Evolutionary conservation across 2,888 invertebrate genomes (phyloP).

Genomic region (Megamerina dolium): DNA sequence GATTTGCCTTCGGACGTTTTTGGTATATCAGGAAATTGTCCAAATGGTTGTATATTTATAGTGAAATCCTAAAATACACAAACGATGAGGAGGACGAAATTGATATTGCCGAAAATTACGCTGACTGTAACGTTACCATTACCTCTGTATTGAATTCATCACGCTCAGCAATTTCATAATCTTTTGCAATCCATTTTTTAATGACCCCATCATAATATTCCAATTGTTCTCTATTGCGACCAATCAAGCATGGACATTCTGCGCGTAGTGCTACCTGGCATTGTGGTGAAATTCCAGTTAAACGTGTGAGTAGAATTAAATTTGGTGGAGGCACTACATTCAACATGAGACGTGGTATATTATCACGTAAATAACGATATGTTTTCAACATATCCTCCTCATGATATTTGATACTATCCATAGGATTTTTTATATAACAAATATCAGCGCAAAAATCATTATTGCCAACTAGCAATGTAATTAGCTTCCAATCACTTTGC

Average conservation of each 20-base stretch:
- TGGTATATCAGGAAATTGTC: slow-evolving; percentile 49
- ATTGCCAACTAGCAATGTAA: slow-evolving; percentile 56
- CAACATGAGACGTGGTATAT: slow-evolving; percentile 58
- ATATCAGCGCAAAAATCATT: slow-evolving; percentile 59
- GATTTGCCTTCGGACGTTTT: slow-evolving; percentile 41
- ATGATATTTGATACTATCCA: slow-evolving; percentile 49
- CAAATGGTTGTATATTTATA: slow-evolving; percentile 54
- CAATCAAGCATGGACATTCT: slow-evolving; percentile 57
- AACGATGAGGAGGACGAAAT: background rate
- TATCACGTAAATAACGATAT: slow-evolving; percentile 51
- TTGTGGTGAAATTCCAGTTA: slow-evolving; percentile 41
- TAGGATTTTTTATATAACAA: slow-evolving; percentile 50
- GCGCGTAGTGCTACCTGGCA: slow-evolving; percentile 50
- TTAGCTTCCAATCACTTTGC: slow-evolving; percentile 58
- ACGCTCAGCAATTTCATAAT: slow-evolving; percentile 51
- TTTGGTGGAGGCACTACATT: slow-evolving; percentile 54
- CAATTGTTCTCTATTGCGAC: slow-evolving; percentile 36
- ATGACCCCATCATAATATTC: slow-evolving; percentile 50
- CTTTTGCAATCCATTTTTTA: slow-evolving; percentile 52
- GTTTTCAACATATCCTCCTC: slow-evolving; percentile 50
- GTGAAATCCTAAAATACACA: slow-evolving; percentile 53
- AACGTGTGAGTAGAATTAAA: slow-evolving; percentile 47
- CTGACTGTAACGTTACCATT: no score
- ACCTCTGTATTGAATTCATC: slow-evolving; percentile 46
- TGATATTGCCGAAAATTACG: no score